Base-by-base conservation (phyloP, 2,888 invertebrate species). In the Pseudanteris insignis region DNA sequence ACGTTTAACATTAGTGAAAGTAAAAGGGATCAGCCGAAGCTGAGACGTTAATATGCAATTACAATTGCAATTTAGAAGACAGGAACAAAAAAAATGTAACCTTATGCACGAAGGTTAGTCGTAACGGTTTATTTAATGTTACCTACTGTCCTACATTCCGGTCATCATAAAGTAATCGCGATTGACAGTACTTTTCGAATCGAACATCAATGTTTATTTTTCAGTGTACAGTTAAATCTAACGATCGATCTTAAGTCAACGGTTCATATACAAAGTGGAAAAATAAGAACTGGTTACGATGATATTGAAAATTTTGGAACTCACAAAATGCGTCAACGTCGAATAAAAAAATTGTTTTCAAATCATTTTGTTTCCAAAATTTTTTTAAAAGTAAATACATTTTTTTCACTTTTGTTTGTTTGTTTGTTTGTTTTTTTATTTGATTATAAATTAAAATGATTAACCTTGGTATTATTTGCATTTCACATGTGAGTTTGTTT, bases 101-200 rank as follows among this genome's bases (percentile, higher is more conserved):
- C 51, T 50, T 57, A 62, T 46, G 51, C 43, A 34, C 50, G 70
- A 66, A 72, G 74, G 68, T 68, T 69, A 71, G 70, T 73, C 73
- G 72, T 79, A 79, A 79, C 79, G 79, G 78, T 78, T 68, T 68
- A 73, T 74, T 77, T 71, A 75, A 73, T 78, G 73, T 73, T 69
- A 75, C 71, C 70, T 71, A 72, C 72, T 76, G 78, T 76, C 75
- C 78, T 73, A 78, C 72, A 78, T 78, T 72, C 71, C 57, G 53
- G 54, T 50, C 62, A 25, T 60, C 41, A 60, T 48, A 40, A 50
- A 43, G 44, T 36, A 30, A 38, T 40, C 46, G 32, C 57, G 51
- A 51, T 62, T 53, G 57, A 62, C 57, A 47, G 57, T 37, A 51
- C 48, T 46, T 26, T 48, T 41, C 33, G 7, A 32, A 26, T 33